Evolutionary conservation across 2,113 vertebrate genomes (phyloP), one percentile per base, ranked within the genome.

Genomic region (Columba janthina): DNA sequence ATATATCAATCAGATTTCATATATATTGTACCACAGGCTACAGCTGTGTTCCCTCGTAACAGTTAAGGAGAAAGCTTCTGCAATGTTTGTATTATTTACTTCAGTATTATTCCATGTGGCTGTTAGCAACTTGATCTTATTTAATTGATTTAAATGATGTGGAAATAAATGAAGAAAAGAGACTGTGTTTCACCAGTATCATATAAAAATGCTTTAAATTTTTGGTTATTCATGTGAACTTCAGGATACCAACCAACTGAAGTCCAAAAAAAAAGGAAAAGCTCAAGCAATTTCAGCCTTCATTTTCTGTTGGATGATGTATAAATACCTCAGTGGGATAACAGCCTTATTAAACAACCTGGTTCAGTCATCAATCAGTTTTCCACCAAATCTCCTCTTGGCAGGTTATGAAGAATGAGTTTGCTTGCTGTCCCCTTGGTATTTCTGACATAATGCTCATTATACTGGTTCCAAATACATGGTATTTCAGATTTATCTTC

Each of bases 121-220:
- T 93, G 50, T 78, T 79, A 88, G 67, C 42, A 93, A 75, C 53
- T 96, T 96, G 83, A 84, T 94, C 92, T 71, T 96, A 94, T 94
- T 82, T 60, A 70, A 69, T 53, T 82, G 28, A 95, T 89, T 81
- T 53, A 90, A 90, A 74, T 26, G 1, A 60, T n/a, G 12, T 57
- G 15, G 42, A 87, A 94, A 79, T 24, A 71, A 24, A 69, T 20
- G 56, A 66, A 61, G 36, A 86, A 88, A 87, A 74, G 4, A 24
- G 89, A 51, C 6, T 0, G 1, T 29, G 20, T 78, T 79, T 88
- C 38, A 89, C 16, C 12, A 48, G 4, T 9, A 26, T 40, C 11
- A 62, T 15, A 54, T 3, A 67, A 62, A 56, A 93, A 64, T 21
- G 9, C 46, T 84, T 21, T 48, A 15, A 10, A 31, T 71, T 88